Conservation (phyloP, 2,888 invertebrate genomes). For the Sminthurinus aureus region DNA sequence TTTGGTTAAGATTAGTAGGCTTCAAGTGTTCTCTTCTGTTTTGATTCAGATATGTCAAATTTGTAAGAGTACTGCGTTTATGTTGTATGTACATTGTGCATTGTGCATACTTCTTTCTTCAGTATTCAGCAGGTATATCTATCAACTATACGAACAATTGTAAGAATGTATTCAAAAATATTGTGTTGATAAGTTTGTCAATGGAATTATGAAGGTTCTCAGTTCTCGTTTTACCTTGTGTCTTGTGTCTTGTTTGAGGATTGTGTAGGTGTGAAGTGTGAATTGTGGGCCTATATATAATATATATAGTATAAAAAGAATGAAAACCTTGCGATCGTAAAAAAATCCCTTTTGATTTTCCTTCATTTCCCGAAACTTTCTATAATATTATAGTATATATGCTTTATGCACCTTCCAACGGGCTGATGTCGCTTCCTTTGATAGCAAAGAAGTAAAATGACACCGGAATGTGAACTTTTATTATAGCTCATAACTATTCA, state of each 20-base stretch:
- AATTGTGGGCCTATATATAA: neutral
- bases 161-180: too few relatives aligned
- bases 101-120: too few relatives aligned
- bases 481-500: neutral
- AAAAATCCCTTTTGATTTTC: constrained; percentile 6
- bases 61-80: neutral
- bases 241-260: too few relatives aligned
- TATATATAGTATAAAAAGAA: constrained; percentile 9
- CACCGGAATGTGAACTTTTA: neutral
- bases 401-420: constrained; percentile 1
- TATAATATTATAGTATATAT: too few relatives aligned
- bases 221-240: too few relatives aligned
- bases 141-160: too few relatives aligned
- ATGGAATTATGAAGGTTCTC: too few relatives aligned
- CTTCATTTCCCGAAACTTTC: constrained; percentile 21
- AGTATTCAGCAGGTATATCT: too few relatives aligned
- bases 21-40: neutral
- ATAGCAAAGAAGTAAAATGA: constrained; percentile 22
- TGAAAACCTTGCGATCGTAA: constrained; percentile 18
- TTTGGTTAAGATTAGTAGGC: neutral
- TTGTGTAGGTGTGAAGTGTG: neutral
- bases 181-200: too few relatives aligned
- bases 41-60: too few relatives aligned
- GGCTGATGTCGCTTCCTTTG: constrained; percentile 32
- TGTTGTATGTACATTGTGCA: too few relatives aligned